These are phyloP conservation scores for Heptranchias perlo DNA, from an alignment of 2,113 vertebrate genomes.

Conservation along the genomic window DNA sequence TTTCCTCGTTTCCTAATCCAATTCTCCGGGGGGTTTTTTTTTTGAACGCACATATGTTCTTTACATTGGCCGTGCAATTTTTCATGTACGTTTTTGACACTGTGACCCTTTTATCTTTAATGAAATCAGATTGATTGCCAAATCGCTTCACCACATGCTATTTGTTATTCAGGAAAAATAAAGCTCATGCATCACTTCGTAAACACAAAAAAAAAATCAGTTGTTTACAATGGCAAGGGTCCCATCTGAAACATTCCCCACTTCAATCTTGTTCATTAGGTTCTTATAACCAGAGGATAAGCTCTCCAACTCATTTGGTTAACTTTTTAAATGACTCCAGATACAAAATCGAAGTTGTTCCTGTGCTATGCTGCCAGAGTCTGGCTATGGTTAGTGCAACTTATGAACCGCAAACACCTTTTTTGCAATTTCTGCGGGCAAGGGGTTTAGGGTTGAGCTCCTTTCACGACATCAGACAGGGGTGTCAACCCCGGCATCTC, in stretches of 20 bases:
- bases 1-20: neutral
- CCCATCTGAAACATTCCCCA: constrained; percentile 26
- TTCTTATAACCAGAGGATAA: neutral
- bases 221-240: constrained; percentile 30
- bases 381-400: neutral
- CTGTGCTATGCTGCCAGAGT: neutral
- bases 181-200: constrained; percentile 20
- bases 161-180: constrained; percentile 28
- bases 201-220: constrained; percentile 23
- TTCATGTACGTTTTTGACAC: neutral
- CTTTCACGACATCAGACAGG: neutral
- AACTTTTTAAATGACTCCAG: constrained; percentile 16
- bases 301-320: neutral
- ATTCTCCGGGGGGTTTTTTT: neutral
- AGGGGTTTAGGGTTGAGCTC: no score
- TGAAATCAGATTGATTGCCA: constrained; percentile 14
- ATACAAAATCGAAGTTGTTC: neutral
- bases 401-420: neutral
- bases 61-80: neutral
- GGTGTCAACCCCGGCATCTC: neutral
- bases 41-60: neutral
- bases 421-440: neutral
- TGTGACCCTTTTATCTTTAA: constrained; percentile 30
- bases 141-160: constrained; percentile 27
- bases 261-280: neutral